These are phyloP conservation scores for Chondrilla cf. caribensis DNA, from an alignment of 37 sponge, comb jelly and placozoan species.

Conservation along the genomic window DNA sequence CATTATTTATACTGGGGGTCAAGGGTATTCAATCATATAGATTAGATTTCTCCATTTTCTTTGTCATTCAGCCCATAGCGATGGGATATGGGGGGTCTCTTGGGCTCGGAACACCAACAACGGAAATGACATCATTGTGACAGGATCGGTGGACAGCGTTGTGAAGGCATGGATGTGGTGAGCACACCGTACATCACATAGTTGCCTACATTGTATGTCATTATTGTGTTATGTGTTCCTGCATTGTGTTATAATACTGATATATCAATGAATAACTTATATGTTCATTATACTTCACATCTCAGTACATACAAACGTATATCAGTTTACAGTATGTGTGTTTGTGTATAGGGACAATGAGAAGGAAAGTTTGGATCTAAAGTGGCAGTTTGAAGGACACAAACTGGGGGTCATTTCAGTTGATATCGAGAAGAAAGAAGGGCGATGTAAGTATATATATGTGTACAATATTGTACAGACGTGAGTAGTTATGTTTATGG, in stretches of 20 bases:
- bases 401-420: slow-evolving; percentile 98
- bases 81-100: slow-evolving; percentile 91
- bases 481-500: no score
- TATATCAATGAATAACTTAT: no score
- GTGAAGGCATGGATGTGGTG: slow-evolving; percentile 92
- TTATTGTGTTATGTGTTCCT: neutral
- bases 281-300: no score
- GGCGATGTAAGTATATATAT: slow-evolving; percentile 47
- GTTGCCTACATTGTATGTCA: neutral
- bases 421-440: slow-evolving; percentile 67
- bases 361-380: slow-evolving; percentile 39
- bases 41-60: no score
- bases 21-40: no score
- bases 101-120: slow-evolving; percentile 69
- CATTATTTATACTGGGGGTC: no score
- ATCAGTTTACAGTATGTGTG: no score
- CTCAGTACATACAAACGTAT: no score
- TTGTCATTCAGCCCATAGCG: slow-evolving; percentile 62
- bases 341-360: slow-evolving; percentile 58
- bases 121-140: slow-evolving; percentile 77
- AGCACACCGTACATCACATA: neutral
- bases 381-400: slow-evolving; percentile 91
- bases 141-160: slow-evolving; percentile 87
- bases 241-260: neutral
- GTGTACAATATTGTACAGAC: no score